Evolutionary conservation across 1,140 invertebrate species (phyloP), one percentile per base, ranked within the genome.

Genomic region (Drosophila sucinea): DNA sequence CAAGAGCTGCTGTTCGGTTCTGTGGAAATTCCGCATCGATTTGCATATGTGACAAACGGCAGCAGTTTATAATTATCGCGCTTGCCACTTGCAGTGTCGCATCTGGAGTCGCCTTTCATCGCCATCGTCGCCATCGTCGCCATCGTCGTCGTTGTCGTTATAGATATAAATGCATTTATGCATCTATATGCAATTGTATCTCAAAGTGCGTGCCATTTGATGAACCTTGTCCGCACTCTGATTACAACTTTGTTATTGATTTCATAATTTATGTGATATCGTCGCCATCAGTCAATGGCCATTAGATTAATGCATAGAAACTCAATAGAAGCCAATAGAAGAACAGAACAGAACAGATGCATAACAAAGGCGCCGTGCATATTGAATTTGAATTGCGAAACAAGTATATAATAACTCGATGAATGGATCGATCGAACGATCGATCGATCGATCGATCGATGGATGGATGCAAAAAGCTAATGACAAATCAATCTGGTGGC

Each of bases 401-500:
- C 23, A 27, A 51, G 56, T 55, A 58, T 41, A 38, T 40, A 17
- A 55, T n/a, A 57, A 62, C 10, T 4, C 33, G 7, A 8, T 30
- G 8, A 25, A 7, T 7, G 41, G 4, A 32, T 5, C 67, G 27
- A 10, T n/a, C 17, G 17, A 17, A 17, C 17, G 17, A 17, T 0
- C 17, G 17, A 17, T 17, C 17, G 17, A 17, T 17, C 17, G 17
- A 17, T 17, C 17, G 17, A 17, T 17, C 17, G 30, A 7, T 7
- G 41, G 4, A 32, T 5, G 70, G 27, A 10, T n/a, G 35, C n/a
- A 17, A 29, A 4, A 17, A 40, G 27, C 17, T 5, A 80, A 89
- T 83, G 85, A 87, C 85, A 87, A 87, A 87, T 87, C 84, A 87
- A 87, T 87, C 85, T 79, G 77, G 38, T 77, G 73, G 80, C 77